phyloP scores from a whole-genome alignment of 2,113 vertebrate genomes.

The Danionella cerebrum region DNA sequence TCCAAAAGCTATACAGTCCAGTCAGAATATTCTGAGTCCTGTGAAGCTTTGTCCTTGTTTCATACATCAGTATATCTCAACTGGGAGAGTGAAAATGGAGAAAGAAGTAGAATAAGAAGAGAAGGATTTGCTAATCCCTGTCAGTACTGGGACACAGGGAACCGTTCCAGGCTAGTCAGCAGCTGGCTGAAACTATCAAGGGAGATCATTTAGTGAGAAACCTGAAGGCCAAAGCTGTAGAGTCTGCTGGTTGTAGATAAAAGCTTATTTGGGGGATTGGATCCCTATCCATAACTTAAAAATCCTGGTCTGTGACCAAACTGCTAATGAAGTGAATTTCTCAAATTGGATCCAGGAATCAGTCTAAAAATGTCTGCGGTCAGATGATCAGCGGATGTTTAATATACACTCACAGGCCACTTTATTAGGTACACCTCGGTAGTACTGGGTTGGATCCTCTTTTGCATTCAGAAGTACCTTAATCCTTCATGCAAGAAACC shows the following conservation, averaged over 20 bases:
- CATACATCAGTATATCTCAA: neutral
- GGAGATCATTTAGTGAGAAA: slow-evolving; percentile 63
- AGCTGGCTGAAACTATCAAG: slow-evolving; percentile 46
- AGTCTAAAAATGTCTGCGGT: slow-evolving; percentile 8
- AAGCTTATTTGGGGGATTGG: slow-evolving; percentile 48
- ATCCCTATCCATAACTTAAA: slow-evolving; percentile 40
- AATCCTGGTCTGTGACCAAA: slow-evolving; percentile 45
- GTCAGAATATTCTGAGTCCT: slow-evolving; percentile 44
- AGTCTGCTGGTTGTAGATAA: slow-evolving; percentile 60
- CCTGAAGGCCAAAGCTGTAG: slow-evolving; percentile 42
- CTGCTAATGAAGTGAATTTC: slow-evolving; percentile 49
- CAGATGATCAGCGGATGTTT: neutral
- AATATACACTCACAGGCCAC: neutral
- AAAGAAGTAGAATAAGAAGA: slow-evolving; percentile 26
- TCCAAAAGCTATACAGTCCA: slow-evolving; percentile 24
- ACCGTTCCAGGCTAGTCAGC: slow-evolving; percentile 35
- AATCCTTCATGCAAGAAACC: too few relatives aligned
- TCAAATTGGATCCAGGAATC: slow-evolving; percentile 14
- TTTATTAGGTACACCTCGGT: too few relatives aligned
- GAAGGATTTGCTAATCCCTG: slow-evolving; percentile 47
- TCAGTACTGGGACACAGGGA: slow-evolving; percentile 47
- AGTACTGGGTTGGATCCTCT: too few relatives aligned
- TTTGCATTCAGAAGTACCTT: too few relatives aligned
- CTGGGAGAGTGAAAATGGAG: neutral
- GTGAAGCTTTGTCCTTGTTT: slow-evolving; percentile 35